Evolutionary conservation across 2,888 invertebrate genomes (phyloP).

Genomic region (Mellilla xanthometata): DNA sequence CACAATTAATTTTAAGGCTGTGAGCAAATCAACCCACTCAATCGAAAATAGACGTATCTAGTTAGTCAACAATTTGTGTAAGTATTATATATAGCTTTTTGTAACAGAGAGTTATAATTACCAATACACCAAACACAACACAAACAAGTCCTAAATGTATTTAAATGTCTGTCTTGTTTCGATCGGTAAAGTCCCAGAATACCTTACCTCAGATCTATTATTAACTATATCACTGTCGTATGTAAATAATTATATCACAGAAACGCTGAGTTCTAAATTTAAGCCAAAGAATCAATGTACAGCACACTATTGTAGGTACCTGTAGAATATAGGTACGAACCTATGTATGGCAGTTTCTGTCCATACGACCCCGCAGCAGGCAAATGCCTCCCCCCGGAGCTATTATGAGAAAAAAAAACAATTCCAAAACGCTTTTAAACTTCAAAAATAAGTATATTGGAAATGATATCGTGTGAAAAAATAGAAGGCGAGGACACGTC

Average conservation of each 20-base stretch:
- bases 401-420: neutral
- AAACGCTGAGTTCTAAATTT: slow-evolving; percentile 25
- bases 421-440: slow-evolving; percentile 6
- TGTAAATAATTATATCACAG: slow-evolving; percentile 14
- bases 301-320: slow-evolving; percentile 1
- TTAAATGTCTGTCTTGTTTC: neutral
- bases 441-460: slow-evolving; percentile 1
- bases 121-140: too few relatives aligned
- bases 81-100: too few relatives aligned
- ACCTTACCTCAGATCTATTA: slow-evolving; percentile 12
- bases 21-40: too few relatives aligned
- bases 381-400: slow-evolving; percentile 10
- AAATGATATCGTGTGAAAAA: neutral
- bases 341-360: slow-evolving; percentile 6
- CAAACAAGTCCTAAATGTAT: too few relatives aligned
- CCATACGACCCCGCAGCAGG: slow-evolving; percentile 5
- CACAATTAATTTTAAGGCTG: too few relatives aligned
- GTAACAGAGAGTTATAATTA: too few relatives aligned
- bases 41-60: too few relatives aligned
- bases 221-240: slow-evolving; percentile 17
- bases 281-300: slow-evolving; percentile 25
- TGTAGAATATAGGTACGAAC: neutral
- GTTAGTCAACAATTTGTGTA: too few relatives aligned
- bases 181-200: slow-evolving; percentile 3
- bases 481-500: slow-evolving; percentile 15